phyloP scores from a whole-genome alignment of 2,888 invertebrate genomes.

The Dynastes grantii region DNA sequence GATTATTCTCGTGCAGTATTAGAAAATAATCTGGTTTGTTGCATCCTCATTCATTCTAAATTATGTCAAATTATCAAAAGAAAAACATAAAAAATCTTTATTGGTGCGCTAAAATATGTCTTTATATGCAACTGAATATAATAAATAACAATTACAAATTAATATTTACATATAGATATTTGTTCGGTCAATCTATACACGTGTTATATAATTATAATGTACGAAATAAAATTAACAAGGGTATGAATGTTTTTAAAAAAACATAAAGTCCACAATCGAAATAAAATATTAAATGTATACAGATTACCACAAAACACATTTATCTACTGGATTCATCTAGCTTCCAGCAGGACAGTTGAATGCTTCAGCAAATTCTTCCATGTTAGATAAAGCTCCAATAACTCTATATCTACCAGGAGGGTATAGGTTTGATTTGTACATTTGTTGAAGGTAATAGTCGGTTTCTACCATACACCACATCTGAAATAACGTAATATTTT shows the following conservation, averaged over 20 bases:
- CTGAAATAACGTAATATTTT: conserved; percentile 56
- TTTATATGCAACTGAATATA: conserved; percentile 1
- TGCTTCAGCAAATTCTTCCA: conserved; percentile 67
- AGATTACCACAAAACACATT: conserved; percentile 66
- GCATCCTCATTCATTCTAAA: no score
- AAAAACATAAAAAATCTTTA: not conserved
- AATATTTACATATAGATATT: not conserved
- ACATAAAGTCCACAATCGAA: no score
- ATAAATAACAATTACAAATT: conserved; percentile 31
- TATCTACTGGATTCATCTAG: conserved; percentile 66
- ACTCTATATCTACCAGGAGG: conserved; percentile 66
- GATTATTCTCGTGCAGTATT: no score
- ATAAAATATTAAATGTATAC: no score
- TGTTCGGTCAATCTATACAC: no score
- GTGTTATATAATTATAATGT: no score
- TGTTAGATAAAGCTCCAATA: conserved; percentile 67
- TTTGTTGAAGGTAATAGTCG: conserved; percentile 58
- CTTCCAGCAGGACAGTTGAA: conserved; percentile 66
- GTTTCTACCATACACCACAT: conserved; percentile 67
- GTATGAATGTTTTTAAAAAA: no score
- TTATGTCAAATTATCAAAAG: no score
- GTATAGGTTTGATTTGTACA: conserved; percentile 57
- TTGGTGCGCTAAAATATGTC: not conserved
- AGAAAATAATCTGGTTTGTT: no score
- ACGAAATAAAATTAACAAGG: no score